Conservation (phyloP, 2,888 invertebrate genomes). For the Chrysina gloriosa region DNA sequence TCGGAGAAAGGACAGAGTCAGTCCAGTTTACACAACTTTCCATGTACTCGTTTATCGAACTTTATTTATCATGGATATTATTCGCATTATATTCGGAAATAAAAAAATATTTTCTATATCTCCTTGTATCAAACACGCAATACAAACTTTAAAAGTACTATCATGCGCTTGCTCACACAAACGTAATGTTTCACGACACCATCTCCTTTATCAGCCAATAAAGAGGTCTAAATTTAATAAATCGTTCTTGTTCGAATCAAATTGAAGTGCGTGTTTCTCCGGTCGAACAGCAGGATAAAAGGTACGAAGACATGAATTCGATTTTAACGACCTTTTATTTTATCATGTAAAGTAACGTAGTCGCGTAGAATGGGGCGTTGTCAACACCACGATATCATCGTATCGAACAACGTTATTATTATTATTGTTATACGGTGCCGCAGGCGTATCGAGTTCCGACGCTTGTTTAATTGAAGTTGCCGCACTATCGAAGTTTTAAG, state of each 20-base stretch:
- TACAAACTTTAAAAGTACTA: no score
- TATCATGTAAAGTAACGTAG: conserved; percentile 13
- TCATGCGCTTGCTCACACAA: no score
- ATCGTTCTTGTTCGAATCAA: neutral
- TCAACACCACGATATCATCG: conserved; percentile 15
- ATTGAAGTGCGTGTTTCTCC: neutral
- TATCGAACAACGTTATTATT: conserved; percentile 25
- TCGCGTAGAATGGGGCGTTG: conserved; percentile 2
- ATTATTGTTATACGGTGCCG: conserved; percentile 14
- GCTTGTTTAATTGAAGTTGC: conserved; percentile 27
- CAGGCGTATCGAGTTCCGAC: conserved; percentile 23
- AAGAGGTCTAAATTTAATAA: conserved; percentile 20
- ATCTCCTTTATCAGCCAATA: neutral
- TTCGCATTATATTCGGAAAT: no score
- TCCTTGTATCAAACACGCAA: no score
- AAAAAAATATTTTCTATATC: no score
- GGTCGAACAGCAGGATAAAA: neutral
- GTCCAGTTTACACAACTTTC: no score
- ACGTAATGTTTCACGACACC: neutral
- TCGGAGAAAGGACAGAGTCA: no score
- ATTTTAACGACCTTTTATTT: conserved; percentile 20
- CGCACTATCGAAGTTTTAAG: neutral
- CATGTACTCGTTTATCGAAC: no score
- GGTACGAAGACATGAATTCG: conserved; percentile 22
- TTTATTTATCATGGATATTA: no score